Conservation (phyloP, 92 coral and sea anemone species). For the Paragorgia papillata region DNA sequence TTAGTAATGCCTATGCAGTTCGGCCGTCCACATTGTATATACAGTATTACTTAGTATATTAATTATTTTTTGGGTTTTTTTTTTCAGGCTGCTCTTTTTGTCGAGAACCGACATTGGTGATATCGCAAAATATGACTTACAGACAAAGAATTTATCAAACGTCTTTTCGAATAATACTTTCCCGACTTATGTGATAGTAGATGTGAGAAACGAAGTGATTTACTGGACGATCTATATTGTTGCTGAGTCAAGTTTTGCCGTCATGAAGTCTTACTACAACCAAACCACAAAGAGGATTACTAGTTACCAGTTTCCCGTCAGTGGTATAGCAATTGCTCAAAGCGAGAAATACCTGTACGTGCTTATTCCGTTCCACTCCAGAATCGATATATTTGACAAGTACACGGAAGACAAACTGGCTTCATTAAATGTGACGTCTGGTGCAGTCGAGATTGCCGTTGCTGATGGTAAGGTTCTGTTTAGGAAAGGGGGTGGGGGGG, state of each 20-base stretch:
- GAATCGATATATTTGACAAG: conserved; percentile 8
- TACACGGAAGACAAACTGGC: background rate
- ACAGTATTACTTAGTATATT: too few species aligned
- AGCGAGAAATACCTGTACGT: conserved; percentile 19
- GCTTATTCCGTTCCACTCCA: background rate
- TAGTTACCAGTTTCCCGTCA: background rate
- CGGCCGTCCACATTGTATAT: too few species aligned
- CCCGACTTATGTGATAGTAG: conserved; percentile 11
- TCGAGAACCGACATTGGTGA: conserved; percentile 12
- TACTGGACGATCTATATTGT: conserved; percentile 15
- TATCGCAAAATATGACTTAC: conserved; percentile 12
- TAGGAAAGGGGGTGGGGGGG: too few species aligned
- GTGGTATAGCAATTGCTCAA: background rate
- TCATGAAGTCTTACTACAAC: conserved; percentile 19
- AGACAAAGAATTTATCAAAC: background rate
- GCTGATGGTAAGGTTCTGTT: conserved; percentile 13
- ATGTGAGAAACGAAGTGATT: conserved; percentile 6
- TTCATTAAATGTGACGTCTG: background rate
- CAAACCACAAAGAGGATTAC: background rate
- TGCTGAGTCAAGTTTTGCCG: conserved; percentile 4
- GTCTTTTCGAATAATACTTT: conserved; percentile 7
- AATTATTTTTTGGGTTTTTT: too few species aligned
- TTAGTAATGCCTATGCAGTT: too few species aligned
- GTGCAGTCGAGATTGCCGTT: background rate
- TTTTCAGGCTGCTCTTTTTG: conserved; percentile 10